Percentiles rank a stretch among this genome's conserved stretches.
Conservation (phyloP, 2,888 invertebrate genomes). For the Parnassius glacialis region DNA sequence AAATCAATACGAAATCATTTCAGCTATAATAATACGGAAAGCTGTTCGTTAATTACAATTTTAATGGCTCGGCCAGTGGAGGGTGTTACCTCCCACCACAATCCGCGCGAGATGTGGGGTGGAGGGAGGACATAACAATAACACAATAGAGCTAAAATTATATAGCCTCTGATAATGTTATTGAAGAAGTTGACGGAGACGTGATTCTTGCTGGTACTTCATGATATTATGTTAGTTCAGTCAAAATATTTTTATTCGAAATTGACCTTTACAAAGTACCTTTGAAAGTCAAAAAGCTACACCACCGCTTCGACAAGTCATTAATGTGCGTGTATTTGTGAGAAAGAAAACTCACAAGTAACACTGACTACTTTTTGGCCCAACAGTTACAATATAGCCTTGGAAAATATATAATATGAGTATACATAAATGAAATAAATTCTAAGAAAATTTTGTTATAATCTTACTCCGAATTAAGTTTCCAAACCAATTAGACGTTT, state of each 20-base stretch:
- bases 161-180: constrained; percentile 58
- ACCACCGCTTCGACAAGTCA: too few species aligned
- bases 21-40: constrained; percentile 61
- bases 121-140: constrained; percentile 40
- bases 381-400: too few species aligned
- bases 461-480: constrained; percentile 7
- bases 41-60: constrained; percentile 70
- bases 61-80: constrained; percentile 71
- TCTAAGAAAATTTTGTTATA: neutral
- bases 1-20: constrained; percentile 65
- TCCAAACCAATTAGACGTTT: constrained; percentile 7
- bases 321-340: too few species aligned
- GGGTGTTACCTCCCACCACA: constrained; percentile 30
- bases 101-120: constrained; percentile 33
- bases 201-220: constrained; percentile 32
- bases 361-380: too few species aligned
- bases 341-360: too few species aligned
- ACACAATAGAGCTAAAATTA: constrained; percentile 61
- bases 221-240: constrained; percentile 13
- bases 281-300: too few species aligned
- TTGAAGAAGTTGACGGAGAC: constrained; percentile 41
- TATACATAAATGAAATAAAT: too few species aligned
- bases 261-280: too few species aligned
- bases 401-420: too few species aligned
- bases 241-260: too few species aligned